Evolutionary conservation across 92 coral and sea anemone species (phyloP), one percentile per base, ranked within the genome.

Genomic region (Heteractis magnifica): DNA sequence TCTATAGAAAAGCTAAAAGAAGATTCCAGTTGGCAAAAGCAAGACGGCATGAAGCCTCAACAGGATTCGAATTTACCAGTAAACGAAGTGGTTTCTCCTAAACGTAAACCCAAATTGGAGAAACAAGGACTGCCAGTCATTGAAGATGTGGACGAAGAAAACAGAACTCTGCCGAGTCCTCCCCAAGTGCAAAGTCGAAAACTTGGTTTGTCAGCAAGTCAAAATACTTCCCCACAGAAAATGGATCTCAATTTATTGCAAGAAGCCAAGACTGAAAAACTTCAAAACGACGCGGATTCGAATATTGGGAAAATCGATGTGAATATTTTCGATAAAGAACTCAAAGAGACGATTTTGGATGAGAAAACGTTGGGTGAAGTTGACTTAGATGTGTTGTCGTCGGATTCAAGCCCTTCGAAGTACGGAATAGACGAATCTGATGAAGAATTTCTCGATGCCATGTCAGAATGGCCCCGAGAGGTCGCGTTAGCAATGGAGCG

Each of bases 381-480:
- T 18, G 88, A 85, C 18, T 49, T 59, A 78, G 88, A 85, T 85
- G 51, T 85, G 8, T 53, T 85, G 12, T 85, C 88, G 23, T 85
- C 88, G 6, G 83, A 77, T 20, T 85, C 88, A 15, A 85, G 88
- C 77, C 88, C 88, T 44, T 79, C 81, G 5, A 85, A 85, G 79
- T 85, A 79, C 34, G 88, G 88, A 77, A 65, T 85, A 21, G 88
- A 85, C 65, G 88, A 85, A 76, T 85, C 88, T 10, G 88, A 85
- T 56, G 88, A 85, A 73, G 88, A 85, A 56, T 85, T 85, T 62
- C 78, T 85, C 52, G 88, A 85, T 65, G 88, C 88, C 7, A 85
- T 85, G 88, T 77, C 88, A 10, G 88, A 85, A 26, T 85, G 88
- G 88, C 88, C 88, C 9, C 78, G 71, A 34, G 88, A 85, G 78